Percentiles rank a stretch among this genome's conserved stretches.
These are phyloP conservation scores for Gymnogyps californianus DNA, from an alignment of 2,113 vertebrate species.

Conservation along the genomic window DNA sequence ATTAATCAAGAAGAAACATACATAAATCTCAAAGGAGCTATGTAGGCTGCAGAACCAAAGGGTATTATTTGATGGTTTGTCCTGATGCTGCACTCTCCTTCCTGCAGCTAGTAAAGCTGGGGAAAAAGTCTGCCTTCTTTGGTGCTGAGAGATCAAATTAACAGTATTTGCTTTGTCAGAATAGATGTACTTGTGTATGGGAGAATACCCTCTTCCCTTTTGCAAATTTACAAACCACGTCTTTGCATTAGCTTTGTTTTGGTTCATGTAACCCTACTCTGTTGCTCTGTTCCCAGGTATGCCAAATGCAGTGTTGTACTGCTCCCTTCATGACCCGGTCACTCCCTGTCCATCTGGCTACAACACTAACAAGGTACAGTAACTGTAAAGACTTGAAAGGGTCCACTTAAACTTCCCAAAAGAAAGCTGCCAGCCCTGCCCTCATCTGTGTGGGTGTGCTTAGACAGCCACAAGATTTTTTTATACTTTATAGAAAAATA, in stretches of 20 bases:
- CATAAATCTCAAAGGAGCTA: not conserved
- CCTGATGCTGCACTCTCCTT: not conserved
- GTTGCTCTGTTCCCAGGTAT: conserved; percentile 78
- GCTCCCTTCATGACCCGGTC: conserved; percentile 87
- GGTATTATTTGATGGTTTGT: not conserved
- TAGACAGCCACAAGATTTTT: not conserved
- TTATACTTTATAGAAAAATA: not conserved
- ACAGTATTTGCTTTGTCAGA: not conserved
- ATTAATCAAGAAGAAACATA: not conserved
- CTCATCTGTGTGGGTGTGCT: not conserved
- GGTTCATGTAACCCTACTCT: not conserved
- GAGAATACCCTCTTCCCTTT: not conserved
- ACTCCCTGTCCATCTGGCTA: conserved; percentile 79
- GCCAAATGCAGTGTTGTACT: conserved; percentile 84
- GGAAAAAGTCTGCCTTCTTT: not conserved
- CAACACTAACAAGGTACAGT: conserved; percentile 89
- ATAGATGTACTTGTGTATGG: not conserved
- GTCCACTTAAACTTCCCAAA: not conserved
- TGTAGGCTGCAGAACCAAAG: not conserved
- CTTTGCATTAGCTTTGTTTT: not conserved
- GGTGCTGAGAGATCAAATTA: not conserved
- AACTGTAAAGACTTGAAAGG: not conserved
- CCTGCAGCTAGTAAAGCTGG: not conserved
- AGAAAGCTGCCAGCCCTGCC: not conserved
- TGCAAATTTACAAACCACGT: not conserved